Evolutionary conservation across 2,888 invertebrate genomes (phyloP).

Genomic region (Idaea straminata): DNA sequence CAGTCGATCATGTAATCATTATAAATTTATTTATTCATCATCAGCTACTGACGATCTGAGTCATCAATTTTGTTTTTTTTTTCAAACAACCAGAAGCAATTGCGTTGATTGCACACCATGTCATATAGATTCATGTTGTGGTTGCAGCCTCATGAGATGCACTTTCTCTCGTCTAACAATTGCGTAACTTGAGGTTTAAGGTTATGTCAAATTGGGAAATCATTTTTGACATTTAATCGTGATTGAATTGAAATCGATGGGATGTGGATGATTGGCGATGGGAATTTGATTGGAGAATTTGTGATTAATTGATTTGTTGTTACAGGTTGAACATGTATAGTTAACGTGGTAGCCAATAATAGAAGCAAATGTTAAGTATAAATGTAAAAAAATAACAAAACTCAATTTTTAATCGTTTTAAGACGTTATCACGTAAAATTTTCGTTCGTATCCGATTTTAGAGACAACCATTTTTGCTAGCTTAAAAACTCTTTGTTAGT

Average conservation of each 20-base stretch:
- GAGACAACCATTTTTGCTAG: no score
- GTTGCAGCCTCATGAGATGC: background rate
- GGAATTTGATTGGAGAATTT: background rate
- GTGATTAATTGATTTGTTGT: background rate
- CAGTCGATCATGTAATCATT: background rate
- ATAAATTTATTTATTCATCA: background rate
- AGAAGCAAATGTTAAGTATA: no score
- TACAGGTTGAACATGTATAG: background rate
- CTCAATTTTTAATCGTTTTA: no score
- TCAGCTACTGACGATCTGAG: background rate
- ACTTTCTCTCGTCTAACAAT: background rate
- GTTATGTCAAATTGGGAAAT: constrained; percentile 1
- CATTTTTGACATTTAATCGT: background rate
- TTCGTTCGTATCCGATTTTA: no score
- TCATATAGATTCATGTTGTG: background rate
- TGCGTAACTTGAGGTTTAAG: background rate
- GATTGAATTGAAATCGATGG: background rate
- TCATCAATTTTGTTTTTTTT: background rate
- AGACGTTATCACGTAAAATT: no score
- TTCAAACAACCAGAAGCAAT: background rate
- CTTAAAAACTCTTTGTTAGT: no score
- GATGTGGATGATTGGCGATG: background rate
- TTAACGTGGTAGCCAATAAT: no score
- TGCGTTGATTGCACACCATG: constrained; percentile 1
- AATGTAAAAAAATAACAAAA: no score